Percentiles rank a stretch among this genome's conserved stretches.
Evolutionary conservation across 1,140 invertebrate species (phyloP).

Genomic region (Homarus americanus): DNA sequence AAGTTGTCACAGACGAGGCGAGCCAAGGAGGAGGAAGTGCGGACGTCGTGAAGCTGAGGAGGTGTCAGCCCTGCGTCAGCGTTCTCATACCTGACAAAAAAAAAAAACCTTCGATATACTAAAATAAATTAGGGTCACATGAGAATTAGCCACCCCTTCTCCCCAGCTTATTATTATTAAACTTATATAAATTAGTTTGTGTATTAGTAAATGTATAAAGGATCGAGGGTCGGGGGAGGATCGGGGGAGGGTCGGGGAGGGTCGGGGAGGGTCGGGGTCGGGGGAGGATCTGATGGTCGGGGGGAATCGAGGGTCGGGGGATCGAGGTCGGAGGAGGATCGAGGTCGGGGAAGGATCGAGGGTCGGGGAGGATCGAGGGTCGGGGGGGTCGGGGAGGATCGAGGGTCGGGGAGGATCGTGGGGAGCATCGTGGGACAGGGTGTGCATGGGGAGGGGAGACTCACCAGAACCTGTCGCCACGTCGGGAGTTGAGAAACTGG

Average conservation of each 20-base stretch:
- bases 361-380: neutral
- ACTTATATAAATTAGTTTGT: too few relatives aligned
- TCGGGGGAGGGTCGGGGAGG: too few relatives aligned
- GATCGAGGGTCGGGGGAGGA: too few relatives aligned
- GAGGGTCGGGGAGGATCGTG: neutral
- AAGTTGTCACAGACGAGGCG: conserved; percentile 16
- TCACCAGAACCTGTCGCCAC: conserved; percentile 75
- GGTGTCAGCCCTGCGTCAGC: neutral
- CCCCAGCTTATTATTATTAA: too few relatives aligned
- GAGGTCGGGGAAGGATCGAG: neutral
- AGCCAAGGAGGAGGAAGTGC: neutral
- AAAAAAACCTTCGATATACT: neutral
- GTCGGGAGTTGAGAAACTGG: conserved; percentile 79
- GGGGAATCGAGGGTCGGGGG: too few relatives aligned
- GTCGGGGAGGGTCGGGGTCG: too few relatives aligned
- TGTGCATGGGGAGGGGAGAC: conserved; percentile 75
- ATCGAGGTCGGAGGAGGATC: too few relatives aligned
- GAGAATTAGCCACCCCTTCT: too few relatives aligned
- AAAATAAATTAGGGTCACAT: neutral
- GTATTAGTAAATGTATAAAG: too few relatives aligned
- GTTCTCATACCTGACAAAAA: conserved; percentile 19
- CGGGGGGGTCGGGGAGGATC: neutral
- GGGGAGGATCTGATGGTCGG: too few relatives aligned
- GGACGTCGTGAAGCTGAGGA: neutral
- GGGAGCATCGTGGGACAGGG: neutral